phyloP scores from a whole-genome alignment of 2,797 vertebrate species.

The Cetoscarus ocellatus region DNA sequence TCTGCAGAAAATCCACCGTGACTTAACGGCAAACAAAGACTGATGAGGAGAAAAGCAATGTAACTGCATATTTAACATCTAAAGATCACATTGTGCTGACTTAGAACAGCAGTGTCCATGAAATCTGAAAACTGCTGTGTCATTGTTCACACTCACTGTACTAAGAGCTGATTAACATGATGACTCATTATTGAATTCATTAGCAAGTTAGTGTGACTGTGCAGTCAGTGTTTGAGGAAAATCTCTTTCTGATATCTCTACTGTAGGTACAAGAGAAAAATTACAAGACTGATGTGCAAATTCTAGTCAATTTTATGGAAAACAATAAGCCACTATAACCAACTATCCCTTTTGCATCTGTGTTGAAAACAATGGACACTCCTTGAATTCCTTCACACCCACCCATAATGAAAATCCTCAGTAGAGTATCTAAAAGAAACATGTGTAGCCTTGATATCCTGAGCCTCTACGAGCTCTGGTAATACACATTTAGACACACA shows the following conservation, averaged over 20 bases:
- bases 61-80: conserved; percentile 7
- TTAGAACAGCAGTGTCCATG: not conserved
- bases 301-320: not conserved
- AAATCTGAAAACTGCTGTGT: conserved; percentile 22
- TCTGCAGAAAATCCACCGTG: conserved; percentile 24
- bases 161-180: not conserved
- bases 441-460: not conserved
- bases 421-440: not conserved
- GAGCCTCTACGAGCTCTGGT: not conserved
- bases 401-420: not conserved
- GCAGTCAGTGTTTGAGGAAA: not conserved
- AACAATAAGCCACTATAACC: conserved; percentile 13
- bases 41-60: conserved; percentile 19
- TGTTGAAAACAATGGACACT: conserved; percentile 12
- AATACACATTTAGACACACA: not conserved
- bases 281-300: not conserved
- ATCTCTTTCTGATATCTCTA: not conserved
- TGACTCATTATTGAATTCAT: not conserved
- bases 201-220: not conserved
- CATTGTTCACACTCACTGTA: conserved; percentile 31
- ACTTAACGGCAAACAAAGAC: conserved; percentile 22
- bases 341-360: conserved; percentile 1
- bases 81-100: not conserved
- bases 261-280: not conserved
- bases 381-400: not conserved